Conservation (phyloP, 2,888 invertebrate species). For the Ommatoiulus sabulosus region DNA sequence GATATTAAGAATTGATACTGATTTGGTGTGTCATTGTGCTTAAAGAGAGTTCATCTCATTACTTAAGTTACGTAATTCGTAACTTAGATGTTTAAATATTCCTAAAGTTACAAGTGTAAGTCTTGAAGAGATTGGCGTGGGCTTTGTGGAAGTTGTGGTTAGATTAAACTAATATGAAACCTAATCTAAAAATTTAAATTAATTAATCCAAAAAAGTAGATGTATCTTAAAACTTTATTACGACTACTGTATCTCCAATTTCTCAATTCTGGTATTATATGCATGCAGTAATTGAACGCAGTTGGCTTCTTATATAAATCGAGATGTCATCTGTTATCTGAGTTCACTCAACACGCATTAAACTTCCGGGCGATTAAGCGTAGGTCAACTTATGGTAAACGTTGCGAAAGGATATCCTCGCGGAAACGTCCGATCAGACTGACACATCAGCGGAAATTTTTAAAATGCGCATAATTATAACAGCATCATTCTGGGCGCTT, state of each 20-base stretch:
- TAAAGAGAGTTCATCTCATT: no score
- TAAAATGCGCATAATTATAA: slow-evolving; percentile 30
- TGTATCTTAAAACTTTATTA: not conserved
- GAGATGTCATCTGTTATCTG: not conserved
- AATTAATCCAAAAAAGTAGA: slow-evolving; percentile 11
- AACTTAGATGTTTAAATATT: no score
- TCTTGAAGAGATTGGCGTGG: no score
- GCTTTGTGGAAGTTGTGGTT: no score
- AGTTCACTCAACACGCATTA: not conserved
- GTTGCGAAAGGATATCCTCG: slow-evolving; percentile 44
- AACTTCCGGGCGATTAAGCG: not conserved
- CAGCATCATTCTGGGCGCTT: not conserved
- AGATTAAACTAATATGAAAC: not conserved
- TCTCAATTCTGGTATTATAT: slow-evolving; percentile 2
- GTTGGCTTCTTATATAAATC: not conserved
- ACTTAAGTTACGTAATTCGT: no score
- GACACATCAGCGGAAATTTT: slow-evolving; percentile 47
- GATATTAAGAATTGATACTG: not conserved
- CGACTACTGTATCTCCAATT: not conserved
- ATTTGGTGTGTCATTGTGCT: not conserved
- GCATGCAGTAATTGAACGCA: not conserved
- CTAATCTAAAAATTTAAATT: not conserved
- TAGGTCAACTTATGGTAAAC: not conserved
- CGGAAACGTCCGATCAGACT: slow-evolving; percentile 22
- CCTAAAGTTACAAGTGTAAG: no score